phyloP scores from a whole-genome alignment of 2,888 invertebrate genomes.

The Willowsia nigromaculata region DNA sequence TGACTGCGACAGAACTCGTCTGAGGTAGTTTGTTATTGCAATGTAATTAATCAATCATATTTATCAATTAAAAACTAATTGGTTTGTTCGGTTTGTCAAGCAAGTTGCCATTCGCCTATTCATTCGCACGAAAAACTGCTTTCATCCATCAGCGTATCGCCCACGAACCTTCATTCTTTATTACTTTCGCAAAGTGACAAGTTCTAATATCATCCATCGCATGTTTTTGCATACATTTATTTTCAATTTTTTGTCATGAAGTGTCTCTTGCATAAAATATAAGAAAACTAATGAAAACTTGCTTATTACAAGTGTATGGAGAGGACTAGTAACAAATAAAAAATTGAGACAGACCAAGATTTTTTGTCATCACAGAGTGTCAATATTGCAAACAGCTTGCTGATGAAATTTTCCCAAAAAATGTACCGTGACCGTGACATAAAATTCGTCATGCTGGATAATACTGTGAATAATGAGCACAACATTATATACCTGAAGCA shows the following conservation, averaged over 20 bases:
- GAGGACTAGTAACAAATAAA: not conserved
- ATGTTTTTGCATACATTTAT: not conserved
- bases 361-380: not conserved
- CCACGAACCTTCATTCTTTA: not conserved
- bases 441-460: conserved; percentile 72
- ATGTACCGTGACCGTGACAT: conserved; percentile 78
- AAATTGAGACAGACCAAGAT: not conserved
- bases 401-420: conserved; percentile 72
- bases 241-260: not conserved
- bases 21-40: conserved; percentile 1
- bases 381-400: not conserved
- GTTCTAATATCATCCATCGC: not conserved
- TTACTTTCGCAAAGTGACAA: not conserved
- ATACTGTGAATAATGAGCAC: conserved; percentile 23
- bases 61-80: conserved; percentile 58
- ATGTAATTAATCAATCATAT: conserved; percentile 67
- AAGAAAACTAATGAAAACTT: not conserved
- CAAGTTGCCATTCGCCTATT: not conserved
- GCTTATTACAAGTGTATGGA: not conserved
- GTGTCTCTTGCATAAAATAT: not conserved
- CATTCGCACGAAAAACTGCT: not conserved
- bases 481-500: not conserved
- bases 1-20: not conserved
- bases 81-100: conserved; percentile 34
- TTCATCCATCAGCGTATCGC: conserved; percentile 16